phyloP scores from a whole-genome alignment of 2,888 invertebrate species.

The Mystacides longicornis region DNA sequence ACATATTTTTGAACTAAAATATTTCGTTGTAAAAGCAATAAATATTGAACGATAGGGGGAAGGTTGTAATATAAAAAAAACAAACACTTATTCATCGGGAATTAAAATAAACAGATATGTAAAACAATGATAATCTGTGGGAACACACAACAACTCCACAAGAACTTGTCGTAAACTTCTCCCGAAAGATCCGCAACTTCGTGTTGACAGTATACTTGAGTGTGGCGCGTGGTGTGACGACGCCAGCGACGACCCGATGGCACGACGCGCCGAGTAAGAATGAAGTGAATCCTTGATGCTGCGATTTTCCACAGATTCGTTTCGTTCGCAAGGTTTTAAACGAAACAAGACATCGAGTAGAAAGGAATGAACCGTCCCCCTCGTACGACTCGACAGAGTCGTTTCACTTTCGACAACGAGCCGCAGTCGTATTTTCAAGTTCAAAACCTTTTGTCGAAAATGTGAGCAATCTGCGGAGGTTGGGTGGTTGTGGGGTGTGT shows the following conservation, averaged over 20 bases:
- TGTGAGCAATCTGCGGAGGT: slow-evolving; percentile 7
- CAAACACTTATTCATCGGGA: no score
- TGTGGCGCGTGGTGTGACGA: slow-evolving; percentile 6
- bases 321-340: neutral
- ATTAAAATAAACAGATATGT: no score
- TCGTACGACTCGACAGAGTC: no score
- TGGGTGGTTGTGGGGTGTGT: slow-evolving; percentile 5
- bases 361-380: no score
- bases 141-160: no score
- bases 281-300: slow-evolving; percentile 5
- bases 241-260: slow-evolving; percentile 17
- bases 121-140: no score
- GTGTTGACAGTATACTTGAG: neutral
- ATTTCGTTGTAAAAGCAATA: no score
- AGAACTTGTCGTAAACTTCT: neutral
- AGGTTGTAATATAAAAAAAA: no score
- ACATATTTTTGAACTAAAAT: no score
- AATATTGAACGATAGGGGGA: no score
- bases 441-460: neutral
- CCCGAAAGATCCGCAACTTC: neutral
- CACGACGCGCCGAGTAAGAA: slow-evolving; percentile 17
- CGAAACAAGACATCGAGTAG: neutral
- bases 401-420: neutral
- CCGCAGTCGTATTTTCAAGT: neutral
- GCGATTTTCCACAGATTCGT: neutral